These are phyloP conservation scores for Corapipo altera DNA, from an alignment of 2,113 vertebrate genomes.

Conservation along the genomic window DNA sequence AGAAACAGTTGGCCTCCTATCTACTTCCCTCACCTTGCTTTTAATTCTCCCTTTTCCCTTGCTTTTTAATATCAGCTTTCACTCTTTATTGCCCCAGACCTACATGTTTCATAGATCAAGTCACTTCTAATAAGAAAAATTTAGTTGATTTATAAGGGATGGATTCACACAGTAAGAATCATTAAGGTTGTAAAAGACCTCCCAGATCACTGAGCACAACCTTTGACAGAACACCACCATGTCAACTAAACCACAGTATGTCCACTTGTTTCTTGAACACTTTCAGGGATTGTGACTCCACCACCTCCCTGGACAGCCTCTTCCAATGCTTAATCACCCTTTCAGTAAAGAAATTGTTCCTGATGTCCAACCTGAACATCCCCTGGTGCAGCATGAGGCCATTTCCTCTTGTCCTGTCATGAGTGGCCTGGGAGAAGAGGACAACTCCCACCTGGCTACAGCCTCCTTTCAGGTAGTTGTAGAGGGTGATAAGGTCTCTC, in stretches of 20 bases:
- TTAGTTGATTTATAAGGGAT: slow-evolving; percentile 37
- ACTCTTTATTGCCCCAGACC: slow-evolving; percentile 33
- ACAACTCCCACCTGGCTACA: no score
- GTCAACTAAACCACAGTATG: accelerated
- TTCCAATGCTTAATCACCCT: background rate
- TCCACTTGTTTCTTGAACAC: background rate
- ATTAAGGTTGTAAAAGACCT: background rate
- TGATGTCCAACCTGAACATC: background rate
- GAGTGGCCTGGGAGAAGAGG: background rate
- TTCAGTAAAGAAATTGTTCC: background rate
- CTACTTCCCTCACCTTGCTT: slow-evolving; percentile 54
- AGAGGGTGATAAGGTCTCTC: background rate
- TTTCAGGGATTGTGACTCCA: background rate
- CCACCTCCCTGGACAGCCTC: background rate
- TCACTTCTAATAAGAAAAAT: slow-evolving; percentile 30
- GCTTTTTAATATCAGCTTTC: slow-evolving; percentile 65
- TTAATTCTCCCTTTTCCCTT: slow-evolving; percentile 33
- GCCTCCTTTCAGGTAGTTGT: background rate
- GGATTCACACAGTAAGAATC: background rate
- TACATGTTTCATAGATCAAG: slow-evolving; percentile 38
- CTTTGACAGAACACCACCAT: background rate
- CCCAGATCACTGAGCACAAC: background rate
- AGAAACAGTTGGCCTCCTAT: slow-evolving; percentile 50
- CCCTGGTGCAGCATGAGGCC: background rate
- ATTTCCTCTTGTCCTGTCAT: background rate